These are phyloP conservation scores for Oryctes rhinoceros DNA, from an alignment of 1,140 invertebrate genomes.

Conservation along the genomic window DNA sequence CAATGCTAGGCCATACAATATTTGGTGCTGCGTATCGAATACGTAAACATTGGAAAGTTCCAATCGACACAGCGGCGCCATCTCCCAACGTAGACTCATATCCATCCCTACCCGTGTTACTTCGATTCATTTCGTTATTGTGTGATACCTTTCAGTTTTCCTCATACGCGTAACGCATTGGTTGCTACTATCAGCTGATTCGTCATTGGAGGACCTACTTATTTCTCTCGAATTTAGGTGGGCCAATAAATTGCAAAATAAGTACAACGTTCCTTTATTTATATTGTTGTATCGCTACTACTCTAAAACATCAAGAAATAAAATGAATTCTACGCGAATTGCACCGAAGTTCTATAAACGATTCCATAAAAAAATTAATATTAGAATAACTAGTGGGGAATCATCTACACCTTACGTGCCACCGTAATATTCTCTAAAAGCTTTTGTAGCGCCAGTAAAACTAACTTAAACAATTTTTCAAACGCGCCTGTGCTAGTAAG, in stretches of 20 bases:
- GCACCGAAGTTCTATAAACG: too few species aligned
- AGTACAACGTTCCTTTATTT: background rate
- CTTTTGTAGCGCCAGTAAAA: background rate
- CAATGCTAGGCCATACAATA: background rate
- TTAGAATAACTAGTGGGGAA: too few species aligned
- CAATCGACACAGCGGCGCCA: slow-evolving; percentile 28
- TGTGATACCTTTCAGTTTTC: slow-evolving; percentile 15
- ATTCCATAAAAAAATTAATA: too few species aligned
- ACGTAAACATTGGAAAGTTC: background rate
- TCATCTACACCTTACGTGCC: background rate
- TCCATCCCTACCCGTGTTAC: slow-evolving; percentile 13
- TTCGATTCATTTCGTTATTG: background rate
- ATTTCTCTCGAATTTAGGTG: slow-evolving; percentile 28
- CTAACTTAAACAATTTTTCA: background rate
- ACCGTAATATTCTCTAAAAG: background rate
- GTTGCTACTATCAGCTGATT: slow-evolving; percentile 18
- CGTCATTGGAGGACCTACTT: slow-evolving; percentile 45
- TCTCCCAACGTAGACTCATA: background rate
- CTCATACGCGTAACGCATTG: slow-evolving; percentile 38
- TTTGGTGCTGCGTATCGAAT: background rate
- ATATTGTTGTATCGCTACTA: background rate
- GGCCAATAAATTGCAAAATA: slow-evolving; percentile 21
- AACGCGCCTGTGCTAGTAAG: background rate
- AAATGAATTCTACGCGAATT: background rate
- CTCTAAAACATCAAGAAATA: background rate